Conservation (phyloP, 2,888 invertebrate genomes). For the Dendrolimus pini region DNA sequence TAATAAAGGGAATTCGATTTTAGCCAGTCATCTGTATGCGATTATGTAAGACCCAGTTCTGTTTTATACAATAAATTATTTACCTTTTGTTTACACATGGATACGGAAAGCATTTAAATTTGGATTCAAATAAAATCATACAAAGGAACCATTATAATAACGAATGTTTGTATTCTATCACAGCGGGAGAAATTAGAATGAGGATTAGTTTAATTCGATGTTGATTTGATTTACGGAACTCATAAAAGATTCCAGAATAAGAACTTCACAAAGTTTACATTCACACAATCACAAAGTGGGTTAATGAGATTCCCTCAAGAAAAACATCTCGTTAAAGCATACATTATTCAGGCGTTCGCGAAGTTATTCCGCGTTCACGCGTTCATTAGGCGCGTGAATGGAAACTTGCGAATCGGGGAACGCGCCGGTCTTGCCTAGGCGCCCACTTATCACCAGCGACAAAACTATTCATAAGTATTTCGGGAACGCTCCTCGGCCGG, state of each 20-base stretch:
- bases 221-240: conserved; percentile 57
- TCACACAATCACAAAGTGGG: conserved; percentile 73
- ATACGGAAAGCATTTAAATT: too few species aligned
- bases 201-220: conserved; percentile 30
- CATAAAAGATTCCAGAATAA: conserved; percentile 62
- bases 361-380: conserved; percentile 74
- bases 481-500: conserved; percentile 41
- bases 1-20: conserved; percentile 72
- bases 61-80: conserved; percentile 15
- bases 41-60: conserved; percentile 50
- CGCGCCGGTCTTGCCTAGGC: conserved; percentile 35
- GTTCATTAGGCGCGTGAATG: conserved; percentile 67
- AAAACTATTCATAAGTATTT: conserved; percentile 71
- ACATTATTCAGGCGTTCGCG: conserved; percentile 73
- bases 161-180: too few species aligned
- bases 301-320: conserved; percentile 75
- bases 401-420: conserved; percentile 61
- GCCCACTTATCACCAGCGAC: conserved; percentile 62
- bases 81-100: conserved; percentile 19
- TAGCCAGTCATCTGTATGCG: conserved; percentile 65
- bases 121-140: too few species aligned
- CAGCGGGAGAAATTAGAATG: too few species aligned
- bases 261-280: conserved; percentile 68
- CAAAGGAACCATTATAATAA: too few species aligned
- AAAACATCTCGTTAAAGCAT: conserved; percentile 76